Percentiles rank a stretch among this genome's conserved stretches.
Conservation (phyloP, 2,113 vertebrate genomes). For the Peromyscus polionotus region DNA sequence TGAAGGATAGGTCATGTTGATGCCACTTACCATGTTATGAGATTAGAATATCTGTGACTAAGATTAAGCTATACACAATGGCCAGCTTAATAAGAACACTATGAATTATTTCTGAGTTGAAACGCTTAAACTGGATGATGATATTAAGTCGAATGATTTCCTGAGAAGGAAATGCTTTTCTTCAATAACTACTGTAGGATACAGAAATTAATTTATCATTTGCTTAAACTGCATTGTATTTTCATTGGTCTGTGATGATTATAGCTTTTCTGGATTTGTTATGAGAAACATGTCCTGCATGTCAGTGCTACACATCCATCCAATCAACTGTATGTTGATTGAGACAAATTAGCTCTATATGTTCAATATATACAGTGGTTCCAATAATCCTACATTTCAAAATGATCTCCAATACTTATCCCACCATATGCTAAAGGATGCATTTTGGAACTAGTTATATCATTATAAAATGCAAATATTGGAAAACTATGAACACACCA, state of each 20-base stretch:
- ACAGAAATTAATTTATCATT: slow-evolving; percentile 72
- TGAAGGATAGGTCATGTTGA: slow-evolving; percentile 66
- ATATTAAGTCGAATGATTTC: slow-evolving; percentile 75
- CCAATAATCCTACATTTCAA: slow-evolving; percentile 64
- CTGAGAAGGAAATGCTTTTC: slow-evolving; percentile 13
- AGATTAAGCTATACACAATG: slow-evolving; percentile 31
- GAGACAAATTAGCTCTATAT: slow-evolving; percentile 52
- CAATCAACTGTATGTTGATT: slow-evolving; percentile 27
- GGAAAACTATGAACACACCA: slow-evolving; percentile 11
- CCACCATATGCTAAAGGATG: slow-evolving; percentile 48
- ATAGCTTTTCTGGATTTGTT: slow-evolving; percentile 65
- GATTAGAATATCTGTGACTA: slow-evolving; percentile 69
- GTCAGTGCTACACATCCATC: slow-evolving; percentile 61
- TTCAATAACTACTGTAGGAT: slow-evolving; percentile 75
- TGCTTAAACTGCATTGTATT: slow-evolving; percentile 59
- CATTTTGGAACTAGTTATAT: slow-evolving; percentile 4
- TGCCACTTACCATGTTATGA: slow-evolving; percentile 57
- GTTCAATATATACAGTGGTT: slow-evolving; percentile 56
- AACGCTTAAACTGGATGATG: slow-evolving; percentile 72
- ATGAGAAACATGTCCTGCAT: slow-evolving; percentile 67
- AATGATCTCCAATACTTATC: slow-evolving; percentile 52
- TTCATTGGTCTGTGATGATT: slow-evolving; percentile 77
- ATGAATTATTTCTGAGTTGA: slow-evolving; percentile 73
- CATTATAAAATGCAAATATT: slow-evolving; percentile 39
- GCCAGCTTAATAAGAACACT: slow-evolving; percentile 73